Conservation (phyloP, 1,140 invertebrate species). For the Hylaeus anthracinus region DNA sequence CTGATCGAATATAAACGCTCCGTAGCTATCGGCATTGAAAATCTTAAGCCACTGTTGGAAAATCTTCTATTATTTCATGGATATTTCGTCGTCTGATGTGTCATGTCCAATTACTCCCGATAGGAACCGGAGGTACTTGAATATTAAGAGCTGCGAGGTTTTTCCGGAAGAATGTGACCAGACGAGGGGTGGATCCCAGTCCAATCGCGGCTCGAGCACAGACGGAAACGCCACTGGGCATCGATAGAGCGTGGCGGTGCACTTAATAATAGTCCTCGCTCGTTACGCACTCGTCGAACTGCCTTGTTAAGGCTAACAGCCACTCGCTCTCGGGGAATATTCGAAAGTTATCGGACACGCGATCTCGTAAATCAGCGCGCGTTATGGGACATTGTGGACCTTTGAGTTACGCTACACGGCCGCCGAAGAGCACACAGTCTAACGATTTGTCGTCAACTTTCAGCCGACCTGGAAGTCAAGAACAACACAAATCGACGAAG, state of each 20-base stretch:
- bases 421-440: conserved; percentile 21
- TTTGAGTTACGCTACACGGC: conserved; percentile 40
- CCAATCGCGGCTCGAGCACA: conserved; percentile 2
- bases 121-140: neutral
- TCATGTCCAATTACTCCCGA: neutral
- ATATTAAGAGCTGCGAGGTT: neutral
- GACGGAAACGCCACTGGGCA: conserved; percentile 44
- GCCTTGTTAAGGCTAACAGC: conserved; percentile 68
- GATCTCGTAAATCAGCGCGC: conserved; percentile 64
- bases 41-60: too few relatives aligned
- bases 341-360: conserved; percentile 67
- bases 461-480: neutral
- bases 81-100: too few relatives aligned
- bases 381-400: conserved; percentile 56
- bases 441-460: conserved; percentile 59
- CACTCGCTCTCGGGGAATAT: conserved; percentile 60
- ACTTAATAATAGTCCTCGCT: conserved; percentile 61
- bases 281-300: conserved; percentile 63
- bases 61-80: too few relatives aligned
- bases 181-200: conserved; percentile 6
- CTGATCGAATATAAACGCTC: too few relatives aligned
- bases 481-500: too few relatives aligned
- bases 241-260: conserved; percentile 52
- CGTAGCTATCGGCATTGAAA: too few relatives aligned
- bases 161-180: neutral